phyloP scores from a whole-genome alignment of 2,113 vertebrate species.

The Geothlypis trichas region DNA sequence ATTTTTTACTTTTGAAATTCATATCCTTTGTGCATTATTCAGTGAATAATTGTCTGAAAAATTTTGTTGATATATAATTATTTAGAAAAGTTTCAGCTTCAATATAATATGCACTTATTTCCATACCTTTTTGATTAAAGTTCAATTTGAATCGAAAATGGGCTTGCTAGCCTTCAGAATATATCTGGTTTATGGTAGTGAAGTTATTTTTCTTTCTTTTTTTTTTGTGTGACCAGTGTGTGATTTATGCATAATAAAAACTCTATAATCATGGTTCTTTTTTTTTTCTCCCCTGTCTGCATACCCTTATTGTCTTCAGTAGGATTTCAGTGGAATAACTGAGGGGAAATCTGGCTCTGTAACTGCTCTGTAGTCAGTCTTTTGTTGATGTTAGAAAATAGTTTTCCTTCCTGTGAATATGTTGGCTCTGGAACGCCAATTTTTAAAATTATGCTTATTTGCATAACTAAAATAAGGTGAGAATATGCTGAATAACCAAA shows the following conservation, averaged over 20 bases:
- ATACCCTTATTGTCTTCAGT: neutral
- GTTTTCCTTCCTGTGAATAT: neutral
- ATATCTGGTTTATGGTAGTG: neutral
- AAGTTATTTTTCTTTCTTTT: slow-evolving; percentile 3
- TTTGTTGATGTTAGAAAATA: neutral
- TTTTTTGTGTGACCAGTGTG: neutral
- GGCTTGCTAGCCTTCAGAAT: slow-evolving; percentile 33
- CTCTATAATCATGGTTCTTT: neutral
- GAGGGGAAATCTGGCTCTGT: neutral
- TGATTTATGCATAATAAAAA: slow-evolving; percentile 26
- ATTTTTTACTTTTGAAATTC: slow-evolving; percentile 52
- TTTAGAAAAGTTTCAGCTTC: slow-evolving; percentile 25
- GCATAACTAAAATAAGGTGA: neutral
- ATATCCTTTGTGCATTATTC: slow-evolving; percentile 60
- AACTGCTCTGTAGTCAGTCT: neutral
- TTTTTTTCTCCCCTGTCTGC: neutral
- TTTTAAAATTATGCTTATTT: neutral
- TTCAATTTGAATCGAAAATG: slow-evolving; percentile 4
- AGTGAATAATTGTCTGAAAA: slow-evolving; percentile 58
- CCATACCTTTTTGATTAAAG: slow-evolving; percentile 40
- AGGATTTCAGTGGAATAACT: neutral
- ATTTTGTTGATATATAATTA: slow-evolving; percentile 41
- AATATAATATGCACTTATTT: slow-evolving; percentile 31
- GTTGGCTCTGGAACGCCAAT: neutral
- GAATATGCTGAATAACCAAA: neutral